Evolutionary conservation across 2,113 vertebrate genomes (phyloP).

Genomic region (Illadopsis cleaveri): DNA sequence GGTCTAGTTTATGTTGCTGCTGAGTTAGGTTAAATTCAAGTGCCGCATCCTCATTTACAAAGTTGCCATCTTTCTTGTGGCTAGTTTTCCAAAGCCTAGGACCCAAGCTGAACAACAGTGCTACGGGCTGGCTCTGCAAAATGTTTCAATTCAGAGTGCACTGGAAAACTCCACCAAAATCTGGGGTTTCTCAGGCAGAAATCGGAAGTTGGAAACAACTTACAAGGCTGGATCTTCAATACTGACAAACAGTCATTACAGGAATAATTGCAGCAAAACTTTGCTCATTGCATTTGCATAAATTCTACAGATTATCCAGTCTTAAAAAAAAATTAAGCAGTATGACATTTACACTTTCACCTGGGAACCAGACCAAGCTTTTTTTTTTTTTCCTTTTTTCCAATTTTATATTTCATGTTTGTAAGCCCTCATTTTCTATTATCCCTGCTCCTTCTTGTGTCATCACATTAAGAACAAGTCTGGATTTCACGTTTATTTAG

Average conservation of each 20-base stretch:
- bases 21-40: background rate
- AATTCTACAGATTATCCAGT: background rate
- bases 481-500: background rate
- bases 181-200: background rate
- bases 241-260: background rate
- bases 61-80: background rate
- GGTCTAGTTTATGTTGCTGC: background rate
- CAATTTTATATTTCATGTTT: background rate
- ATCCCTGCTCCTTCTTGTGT: background rate
- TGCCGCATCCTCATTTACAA: background rate
- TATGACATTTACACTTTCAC: background rate
- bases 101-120: background rate
- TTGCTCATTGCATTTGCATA: background rate
- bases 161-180: background rate
- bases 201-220: background rate
- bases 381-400: background rate
- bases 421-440: background rate
- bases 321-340: background rate
- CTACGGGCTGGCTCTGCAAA: background rate
- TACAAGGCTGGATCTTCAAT: background rate
- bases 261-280: background rate
- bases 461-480: background rate
- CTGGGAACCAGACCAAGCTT: background rate
- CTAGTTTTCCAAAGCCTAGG: background rate
- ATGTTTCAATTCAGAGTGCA: background rate